These are phyloP conservation scores for Nowickia ferox DNA, from an alignment of 2,888 invertebrate species.

Conservation along the genomic window DNA sequence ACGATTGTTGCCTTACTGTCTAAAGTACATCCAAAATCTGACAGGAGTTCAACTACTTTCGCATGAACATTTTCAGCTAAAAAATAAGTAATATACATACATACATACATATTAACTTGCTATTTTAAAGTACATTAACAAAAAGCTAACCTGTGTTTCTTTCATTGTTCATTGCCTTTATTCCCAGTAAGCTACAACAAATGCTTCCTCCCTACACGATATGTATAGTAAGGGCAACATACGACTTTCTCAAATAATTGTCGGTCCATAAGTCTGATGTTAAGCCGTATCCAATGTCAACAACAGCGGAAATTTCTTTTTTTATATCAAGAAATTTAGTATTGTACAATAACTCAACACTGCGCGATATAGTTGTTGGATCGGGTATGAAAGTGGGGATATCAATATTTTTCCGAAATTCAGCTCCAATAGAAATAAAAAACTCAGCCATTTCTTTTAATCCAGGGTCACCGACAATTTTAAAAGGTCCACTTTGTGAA, in stretches of 20 bases:
- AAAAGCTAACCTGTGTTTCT: not conserved
- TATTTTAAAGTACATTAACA: not conserved
- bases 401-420: constrained; percentile 3
- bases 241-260: constrained; percentile 27
- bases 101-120: not conserved
- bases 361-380: no score
- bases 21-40: constrained; percentile 40
- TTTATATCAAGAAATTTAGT: no score
- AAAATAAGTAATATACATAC: constrained; percentile 1
- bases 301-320: no score
- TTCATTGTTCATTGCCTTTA: not conserved
- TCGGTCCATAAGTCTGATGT: constrained; percentile 21
- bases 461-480: not conserved
- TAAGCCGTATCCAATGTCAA: no score
- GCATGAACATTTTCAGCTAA: constrained; percentile 32
- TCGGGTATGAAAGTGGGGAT: not conserved
- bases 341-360: no score
- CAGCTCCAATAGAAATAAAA: not conserved
- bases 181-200: not conserved
- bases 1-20: constrained; percentile 42
- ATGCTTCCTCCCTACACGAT: not conserved
- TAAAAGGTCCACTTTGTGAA: not conserved
- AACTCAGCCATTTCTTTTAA: not conserved
- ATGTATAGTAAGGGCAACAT: constrained; percentile 22
- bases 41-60: constrained; percentile 34